phyloP scores from a whole-genome alignment of 2,797 vertebrate species.

The Gambusia yucatana region DNA sequence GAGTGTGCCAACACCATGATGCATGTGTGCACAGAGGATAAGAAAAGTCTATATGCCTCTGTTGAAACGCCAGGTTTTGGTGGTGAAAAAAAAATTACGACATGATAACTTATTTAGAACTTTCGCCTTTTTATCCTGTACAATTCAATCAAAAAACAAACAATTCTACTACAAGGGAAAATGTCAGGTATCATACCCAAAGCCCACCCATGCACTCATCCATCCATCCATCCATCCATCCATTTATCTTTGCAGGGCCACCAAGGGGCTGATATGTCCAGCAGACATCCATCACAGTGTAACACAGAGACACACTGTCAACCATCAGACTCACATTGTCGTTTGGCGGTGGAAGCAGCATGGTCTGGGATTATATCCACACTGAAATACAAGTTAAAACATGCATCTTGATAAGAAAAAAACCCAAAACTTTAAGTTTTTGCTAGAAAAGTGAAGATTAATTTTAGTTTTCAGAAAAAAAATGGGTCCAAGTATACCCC shows the following conservation, averaged over 20 bases:
- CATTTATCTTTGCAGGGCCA: neutral
- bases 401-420: neutral
- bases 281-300: neutral
- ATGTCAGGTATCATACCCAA: neutral
- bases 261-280: neutral
- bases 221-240: too few species aligned
- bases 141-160: neutral
- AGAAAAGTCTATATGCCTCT: neutral
- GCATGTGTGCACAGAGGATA: neutral
- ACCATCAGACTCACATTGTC: neutral
- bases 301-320: neutral
- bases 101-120: neutral
- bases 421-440: neutral
- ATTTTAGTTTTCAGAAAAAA: neutral
- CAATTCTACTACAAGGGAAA: neutral
- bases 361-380: neutral
- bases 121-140: neutral
- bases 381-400: neutral
- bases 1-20: slow-evolving; percentile 22
- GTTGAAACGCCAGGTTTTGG: neutral
- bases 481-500: neutral
- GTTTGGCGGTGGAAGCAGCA: neutral
- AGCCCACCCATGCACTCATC: too few species aligned
- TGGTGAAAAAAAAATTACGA: neutral
- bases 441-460: neutral